Evolutionary conservation across 2,888 invertebrate genomes (phyloP), one percentile per base, ranked within the genome.

Genomic region (Pyralis farinalis): DNA sequence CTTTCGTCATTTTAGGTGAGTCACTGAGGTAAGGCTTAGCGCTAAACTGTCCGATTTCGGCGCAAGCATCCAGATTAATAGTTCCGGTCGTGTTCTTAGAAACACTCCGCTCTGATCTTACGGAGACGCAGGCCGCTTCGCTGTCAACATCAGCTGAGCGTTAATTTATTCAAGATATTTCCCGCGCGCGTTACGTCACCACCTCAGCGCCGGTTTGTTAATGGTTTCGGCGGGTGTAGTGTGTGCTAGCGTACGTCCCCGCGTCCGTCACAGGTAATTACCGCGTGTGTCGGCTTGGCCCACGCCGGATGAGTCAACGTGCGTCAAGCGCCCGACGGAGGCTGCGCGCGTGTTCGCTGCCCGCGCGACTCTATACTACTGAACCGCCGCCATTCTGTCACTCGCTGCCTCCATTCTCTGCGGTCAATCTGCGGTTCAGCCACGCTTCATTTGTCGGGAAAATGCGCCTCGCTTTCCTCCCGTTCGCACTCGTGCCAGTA

Each of bases 381-480:
- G 82, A 83, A 62, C 72, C 70, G 85, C 84, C 83, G 88, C 87
- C 89, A 88, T 86, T 78, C 87, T 88, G 85, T 85, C 87, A 87
- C 84, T 85, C 81, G 82, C 80, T 85, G 85, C 87, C 81, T 87
- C 85, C 87, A 85, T 84, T 84, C 86, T 86, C 89, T 88, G 89
- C 84, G 89, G 89, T 88, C 87, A 88, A 89, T 88, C 87, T 90
- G 90, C 77, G 90, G 90, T 88, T 78, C 83, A 71, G 86, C 85
- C 88, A 87, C 81, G 87, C 86, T 87, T 89, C 90, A 89, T 90
- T 90, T 90, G 87, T 82, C 81, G 84, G 82, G 88, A 88, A 90
- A 90, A 88, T 87, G 83, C 73, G 72, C 70, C 69, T 49, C 60
- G 49, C 53, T 57, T 63, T 52, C 63, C 71, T 83, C 82, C 71